Conservation (phyloP, 2,888 invertebrate genomes). For the Dugesia japonica region DNA sequence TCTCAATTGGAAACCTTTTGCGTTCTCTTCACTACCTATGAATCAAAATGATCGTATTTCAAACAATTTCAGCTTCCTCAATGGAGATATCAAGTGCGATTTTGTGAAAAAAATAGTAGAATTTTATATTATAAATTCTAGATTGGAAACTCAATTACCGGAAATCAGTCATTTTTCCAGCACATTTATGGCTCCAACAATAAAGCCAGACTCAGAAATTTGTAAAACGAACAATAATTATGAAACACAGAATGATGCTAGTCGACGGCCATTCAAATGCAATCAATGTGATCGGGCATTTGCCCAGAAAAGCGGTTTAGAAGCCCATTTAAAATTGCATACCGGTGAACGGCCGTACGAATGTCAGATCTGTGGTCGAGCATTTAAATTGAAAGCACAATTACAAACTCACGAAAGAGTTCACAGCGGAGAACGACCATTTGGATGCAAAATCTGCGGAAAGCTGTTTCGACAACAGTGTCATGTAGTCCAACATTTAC, state of each 20-base stretch:
- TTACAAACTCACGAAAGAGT: slow-evolving; percentile 29
- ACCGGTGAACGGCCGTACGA: slow-evolving; percentile 30
- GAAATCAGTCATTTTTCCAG: slow-evolving; percentile 3
- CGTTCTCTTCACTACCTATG: neutral
- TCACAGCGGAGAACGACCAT: slow-evolving; percentile 32
- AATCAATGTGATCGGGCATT: slow-evolving; percentile 25
- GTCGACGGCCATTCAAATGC: slow-evolving; percentile 25
- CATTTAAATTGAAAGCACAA: slow-evolving; percentile 28
- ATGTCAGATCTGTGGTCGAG: slow-evolving; percentile 27
- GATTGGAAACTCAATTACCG: neutral
- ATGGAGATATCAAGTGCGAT: neutral
- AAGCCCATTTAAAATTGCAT: slow-evolving; percentile 26
- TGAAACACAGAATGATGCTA: neutral
- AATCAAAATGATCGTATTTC: slow-evolving; percentile 1
- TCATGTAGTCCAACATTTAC: slow-evolving; percentile 30
- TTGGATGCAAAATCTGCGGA: slow-evolving; percentile 30
- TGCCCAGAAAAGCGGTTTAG: slow-evolving; percentile 26
- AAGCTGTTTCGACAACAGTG: slow-evolving; percentile 31
- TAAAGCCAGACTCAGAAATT: neutral
- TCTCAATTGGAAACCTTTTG: slow-evolving; percentile 10
- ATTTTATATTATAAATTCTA: neutral
- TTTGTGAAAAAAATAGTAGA: neutral
- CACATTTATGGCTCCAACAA: neutral
- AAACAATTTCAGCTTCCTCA: slow-evolving; percentile 20
- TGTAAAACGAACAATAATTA: neutral